These are phyloP conservation scores for Mastigias papua DNA, from an alignment of 30 jellyfish, hydroid and myxozoan genomes.

Conservation along the genomic window DNA sequence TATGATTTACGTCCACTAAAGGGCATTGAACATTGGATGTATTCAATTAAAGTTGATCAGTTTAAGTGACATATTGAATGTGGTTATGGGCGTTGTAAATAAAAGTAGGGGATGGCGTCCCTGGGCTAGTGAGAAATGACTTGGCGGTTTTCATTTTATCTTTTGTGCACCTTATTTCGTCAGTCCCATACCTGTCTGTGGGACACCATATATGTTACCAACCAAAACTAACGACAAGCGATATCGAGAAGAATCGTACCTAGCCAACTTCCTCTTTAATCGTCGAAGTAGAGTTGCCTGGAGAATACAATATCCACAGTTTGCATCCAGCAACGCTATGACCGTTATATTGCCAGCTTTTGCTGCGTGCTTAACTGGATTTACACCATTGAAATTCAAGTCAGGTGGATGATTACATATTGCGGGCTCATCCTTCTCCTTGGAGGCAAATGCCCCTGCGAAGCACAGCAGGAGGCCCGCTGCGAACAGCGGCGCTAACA, in stretches of 20 bases:
- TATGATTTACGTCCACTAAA: no score
- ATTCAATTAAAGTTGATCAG: no score
- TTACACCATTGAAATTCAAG: conserved; percentile 33
- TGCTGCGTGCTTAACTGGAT: conserved; percentile 41
- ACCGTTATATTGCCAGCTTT: conserved; percentile 59
- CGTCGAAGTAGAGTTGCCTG: conserved; percentile 50
- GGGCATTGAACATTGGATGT: no score
- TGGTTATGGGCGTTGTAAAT: no score
- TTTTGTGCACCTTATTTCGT: no score
- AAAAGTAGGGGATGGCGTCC: no score
- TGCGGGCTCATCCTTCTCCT: background rate
- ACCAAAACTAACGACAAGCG: background rate
- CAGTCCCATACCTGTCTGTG: no score
- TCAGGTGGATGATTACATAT: conserved; percentile 49
- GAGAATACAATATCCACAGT: conserved; percentile 48
- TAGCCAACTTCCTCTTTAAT: conserved; percentile 32
- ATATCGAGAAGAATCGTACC: conserved; percentile 6
- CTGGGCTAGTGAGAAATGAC: no score
- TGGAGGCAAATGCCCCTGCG: conserved; percentile 23
- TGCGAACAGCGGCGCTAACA: conserved; percentile 43
- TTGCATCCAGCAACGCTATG: conserved; percentile 33
- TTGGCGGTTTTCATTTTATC: no score
- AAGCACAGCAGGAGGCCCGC: conserved; percentile 37
- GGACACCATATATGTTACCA: no score
- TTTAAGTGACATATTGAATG: no score